Percentiles rank a stretch among this genome's conserved stretches.
Evolutionary conservation across 2,797 vertebrate species (phyloP).

Genomic region (Muraenolepis orangiensis): DNA sequence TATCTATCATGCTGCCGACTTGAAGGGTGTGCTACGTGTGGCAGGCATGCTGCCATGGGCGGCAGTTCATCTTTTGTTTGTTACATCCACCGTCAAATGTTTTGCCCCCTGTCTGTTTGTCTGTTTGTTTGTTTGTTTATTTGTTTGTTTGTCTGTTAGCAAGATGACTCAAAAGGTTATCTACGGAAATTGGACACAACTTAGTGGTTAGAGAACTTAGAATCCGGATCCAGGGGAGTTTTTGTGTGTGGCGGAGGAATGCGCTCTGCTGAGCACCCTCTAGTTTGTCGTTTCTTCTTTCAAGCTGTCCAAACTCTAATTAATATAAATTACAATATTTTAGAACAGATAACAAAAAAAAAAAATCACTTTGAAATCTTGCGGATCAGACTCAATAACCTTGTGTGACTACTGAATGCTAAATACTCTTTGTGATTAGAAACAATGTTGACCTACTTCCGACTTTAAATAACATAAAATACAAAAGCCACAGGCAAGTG

Average conservation of each 20-base stretch:
- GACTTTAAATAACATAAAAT: background rate
- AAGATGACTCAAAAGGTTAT: no score
- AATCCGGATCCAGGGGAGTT: no score
- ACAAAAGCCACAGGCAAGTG: no score
- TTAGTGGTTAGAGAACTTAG: no score
- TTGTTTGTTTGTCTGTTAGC: no score
- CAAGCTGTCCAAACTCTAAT: background rate
- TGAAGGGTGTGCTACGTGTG: background rate
- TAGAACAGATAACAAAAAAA: background rate
- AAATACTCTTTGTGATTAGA: background rate
- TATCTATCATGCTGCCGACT: background rate
- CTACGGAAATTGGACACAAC: no score
- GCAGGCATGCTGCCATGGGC: background rate
- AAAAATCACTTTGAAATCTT: background rate
- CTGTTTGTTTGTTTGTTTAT: no score
- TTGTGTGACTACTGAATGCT: background rate
- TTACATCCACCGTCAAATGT: no score
- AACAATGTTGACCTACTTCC: background rate
- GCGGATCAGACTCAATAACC: background rate
- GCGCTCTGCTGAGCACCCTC: no score
- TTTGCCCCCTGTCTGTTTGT: no score
- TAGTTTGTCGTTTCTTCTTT: no score
- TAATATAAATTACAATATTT: background rate
- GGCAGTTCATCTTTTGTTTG: background rate
- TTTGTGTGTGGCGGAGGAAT: no score